Base-by-base conservation (phyloP, 2,797 vertebrate genomes). In the Enteromius argenteus region DNA sequence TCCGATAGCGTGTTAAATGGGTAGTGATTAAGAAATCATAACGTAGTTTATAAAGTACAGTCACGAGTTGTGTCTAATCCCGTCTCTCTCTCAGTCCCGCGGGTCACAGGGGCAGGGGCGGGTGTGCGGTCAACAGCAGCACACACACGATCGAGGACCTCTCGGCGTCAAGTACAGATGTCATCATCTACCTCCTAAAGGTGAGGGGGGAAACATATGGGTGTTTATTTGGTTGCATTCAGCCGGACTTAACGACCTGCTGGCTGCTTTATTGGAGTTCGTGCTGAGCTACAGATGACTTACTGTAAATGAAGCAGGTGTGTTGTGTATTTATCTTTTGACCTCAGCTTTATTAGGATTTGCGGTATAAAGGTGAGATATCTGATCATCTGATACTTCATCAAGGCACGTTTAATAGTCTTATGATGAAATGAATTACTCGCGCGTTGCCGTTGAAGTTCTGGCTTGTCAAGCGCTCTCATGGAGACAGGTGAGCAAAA, bases 91-190 rank as follows among this genome's bases (percentile, higher is more conserved):
- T 42, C 42, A 10, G 8, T 10, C 42, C 13, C 42, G 11, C 42
- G 11, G 15, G 62, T 30, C 74, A 5, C 74, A 10, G n/a, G 17
- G 79, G 58, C 30, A 13, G 46, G 46, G 27, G 30, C 30, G 72
- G 10, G 49, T 42, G 66, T 11, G 42, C 23, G n/a, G 21, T 53
- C 44, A 58, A 23, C 71, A 76, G 49, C 71, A 56, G 17, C 27
- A 42, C 46, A 42, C 19, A 17, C 8, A 15, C 44, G 14, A 11
- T 9, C 35, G n/a, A 56, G 42, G 35, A 32, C 56, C 56, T 62
- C 84, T 84, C 66, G 5, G 75, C 82, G 81, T 84, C 86, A 76
- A 72, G 49, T 9, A 69, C 84, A 86, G 68, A 85, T 89, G 89
- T 30, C 72, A 53, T 35, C 35, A 35, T 60, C 73, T 56, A 46